Evolutionary conservation across 2,113 vertebrate species (phyloP).

Genomic region (Spermophilus dauricus): DNA sequence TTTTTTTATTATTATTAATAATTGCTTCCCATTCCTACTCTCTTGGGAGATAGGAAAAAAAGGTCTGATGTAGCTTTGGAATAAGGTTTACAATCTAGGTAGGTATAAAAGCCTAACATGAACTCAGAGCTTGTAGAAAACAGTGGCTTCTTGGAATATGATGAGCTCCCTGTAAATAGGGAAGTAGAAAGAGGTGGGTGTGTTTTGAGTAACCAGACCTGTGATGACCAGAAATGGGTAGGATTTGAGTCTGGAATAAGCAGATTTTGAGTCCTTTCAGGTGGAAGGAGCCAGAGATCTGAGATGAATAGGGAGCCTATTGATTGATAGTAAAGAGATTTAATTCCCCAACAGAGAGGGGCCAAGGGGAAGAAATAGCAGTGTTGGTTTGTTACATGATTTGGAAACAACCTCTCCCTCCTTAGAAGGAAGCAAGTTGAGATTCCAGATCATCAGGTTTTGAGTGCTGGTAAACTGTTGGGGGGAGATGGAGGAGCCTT

Average conservation of each 20-base stretch:
- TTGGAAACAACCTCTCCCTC: neutral
- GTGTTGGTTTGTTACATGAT: neutral
- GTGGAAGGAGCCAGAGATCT: neutral
- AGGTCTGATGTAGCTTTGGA: neutral
- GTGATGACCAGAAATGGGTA: neutral
- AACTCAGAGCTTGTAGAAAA: neutral
- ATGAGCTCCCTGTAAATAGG: neutral
- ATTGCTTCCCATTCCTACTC: neutral
- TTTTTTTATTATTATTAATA: neutral
- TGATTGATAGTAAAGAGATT: neutral
- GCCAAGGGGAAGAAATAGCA: neutral
- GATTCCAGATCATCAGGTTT: conserved; percentile 1
- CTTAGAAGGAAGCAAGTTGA: neutral
- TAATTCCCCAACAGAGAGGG: too few species aligned
- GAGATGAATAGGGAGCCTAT: neutral
- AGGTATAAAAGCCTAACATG: neutral
- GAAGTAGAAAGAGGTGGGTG: neutral
- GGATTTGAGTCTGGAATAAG: neutral
- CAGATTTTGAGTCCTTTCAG: neutral
- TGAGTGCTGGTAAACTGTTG: neutral
- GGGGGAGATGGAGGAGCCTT: neutral
- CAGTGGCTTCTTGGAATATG: neutral
- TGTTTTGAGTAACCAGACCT: neutral
- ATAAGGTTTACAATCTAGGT: neutral
- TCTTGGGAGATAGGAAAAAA: neutral